Evolutionary conservation across 2,113 vertebrate species (phyloP), one percentile per base, ranked within the genome.

Genomic region (Epinephelus moara): DNA sequence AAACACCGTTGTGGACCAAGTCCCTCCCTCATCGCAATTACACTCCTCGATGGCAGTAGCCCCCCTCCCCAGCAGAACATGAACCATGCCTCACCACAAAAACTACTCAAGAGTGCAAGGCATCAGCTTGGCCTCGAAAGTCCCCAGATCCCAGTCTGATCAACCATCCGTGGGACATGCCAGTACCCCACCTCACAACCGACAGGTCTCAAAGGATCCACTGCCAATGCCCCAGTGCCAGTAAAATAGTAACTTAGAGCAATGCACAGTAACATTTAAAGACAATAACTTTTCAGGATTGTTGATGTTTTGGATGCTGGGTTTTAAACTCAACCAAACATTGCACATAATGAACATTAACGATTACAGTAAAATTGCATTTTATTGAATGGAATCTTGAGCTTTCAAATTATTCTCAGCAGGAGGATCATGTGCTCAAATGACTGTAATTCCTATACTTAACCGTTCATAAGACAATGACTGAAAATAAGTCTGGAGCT

Each of bases 341-440:
- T 47, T 37, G 21, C 23, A 79, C 40, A 55, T 42, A 25, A 64
- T 42, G 55, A 49, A 23, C 19, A 21, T 61, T 66, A 61, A 40
- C 61, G 6, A 9, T 49, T 62, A 11, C 17, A 59, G 69, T 37
- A 52, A 70, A 72, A 61, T 25, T 25, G 2, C 45, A 53, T 15
- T 81, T 72, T 19, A 82, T 27, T 78, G 25, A 78, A 63, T 47
- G 17, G 0, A 15, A 53, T 49, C 25, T 37, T 37, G 42, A 78
- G 55, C 30, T 56, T 56, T 70, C 37, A 69, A 21, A 62, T n/a
- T 5, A 70, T 59, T 70, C 42, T 78, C 78, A 12, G 47, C 66
- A 57, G 69, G 80, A 63, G 53, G 40, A 79, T 69, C 21, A 25
- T 64, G 56, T 55, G 50, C 75, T 89, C 52, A 45, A 67, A 69